Conservation (phyloP, 2,113 vertebrate genomes). For the Poeciliopsis prolifica region DNA sequence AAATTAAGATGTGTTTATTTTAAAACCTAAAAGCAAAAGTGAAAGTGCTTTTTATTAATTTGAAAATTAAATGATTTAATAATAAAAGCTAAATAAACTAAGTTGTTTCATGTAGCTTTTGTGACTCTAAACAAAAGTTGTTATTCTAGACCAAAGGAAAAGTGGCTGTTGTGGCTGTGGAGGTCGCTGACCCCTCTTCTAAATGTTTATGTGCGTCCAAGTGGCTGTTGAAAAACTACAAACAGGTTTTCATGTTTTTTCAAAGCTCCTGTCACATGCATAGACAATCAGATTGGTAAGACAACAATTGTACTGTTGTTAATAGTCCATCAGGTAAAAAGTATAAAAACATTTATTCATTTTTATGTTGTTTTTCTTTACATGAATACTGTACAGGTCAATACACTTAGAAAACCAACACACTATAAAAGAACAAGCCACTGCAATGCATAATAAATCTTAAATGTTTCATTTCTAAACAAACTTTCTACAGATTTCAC, state of each 20-base stretch:
- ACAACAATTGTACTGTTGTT: slow-evolving; percentile 9
- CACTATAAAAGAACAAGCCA: neutral
- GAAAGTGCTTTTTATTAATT: too few species aligned
- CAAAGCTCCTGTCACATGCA: neutral
- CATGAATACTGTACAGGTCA: slow-evolving; percentile 27
- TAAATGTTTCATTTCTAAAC: neutral
- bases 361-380: neutral
- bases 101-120: too few species aligned
- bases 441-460: neutral
- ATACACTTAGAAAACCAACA: neutral
- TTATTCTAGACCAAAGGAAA: too few species aligned
- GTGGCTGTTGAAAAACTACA: too few species aligned
- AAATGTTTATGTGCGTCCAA: too few species aligned
- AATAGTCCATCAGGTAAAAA: slow-evolving; percentile 1
- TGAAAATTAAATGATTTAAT: too few species aligned
- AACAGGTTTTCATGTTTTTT: too few species aligned
- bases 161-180: too few species aligned
- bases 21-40: too few species aligned
- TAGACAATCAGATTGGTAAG: neutral
- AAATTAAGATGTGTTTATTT: too few species aligned
- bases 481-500: neutral
- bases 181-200: neutral
- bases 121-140: too few species aligned
- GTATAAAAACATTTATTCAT: slow-evolving; percentile 26
- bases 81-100: too few species aligned